Percentiles rank a stretch among this genome's conserved stretches.
phyloP scores from a whole-genome alignment of 2,797 vertebrate genomes.

The Anabas testudineus region DNA sequence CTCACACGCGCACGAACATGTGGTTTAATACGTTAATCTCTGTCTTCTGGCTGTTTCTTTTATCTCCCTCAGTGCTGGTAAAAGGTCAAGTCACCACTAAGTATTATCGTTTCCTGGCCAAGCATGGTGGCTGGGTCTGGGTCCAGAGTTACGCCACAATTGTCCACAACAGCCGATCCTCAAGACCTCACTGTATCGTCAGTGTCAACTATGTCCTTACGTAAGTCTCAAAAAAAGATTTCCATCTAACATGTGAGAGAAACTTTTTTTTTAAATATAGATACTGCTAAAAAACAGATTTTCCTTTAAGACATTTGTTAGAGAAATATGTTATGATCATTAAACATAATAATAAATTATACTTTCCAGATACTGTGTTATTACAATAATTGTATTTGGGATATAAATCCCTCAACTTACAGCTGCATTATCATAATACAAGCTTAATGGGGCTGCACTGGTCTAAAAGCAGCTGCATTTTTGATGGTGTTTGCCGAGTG shows the following conservation, averaged over 20 bases:
- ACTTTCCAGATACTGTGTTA: constrained; percentile 3
- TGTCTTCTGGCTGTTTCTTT: constrained; percentile 47
- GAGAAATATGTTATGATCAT: too few species aligned
- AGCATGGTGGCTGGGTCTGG: constrained; percentile 99
- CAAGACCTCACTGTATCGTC: constrained; percentile 98
- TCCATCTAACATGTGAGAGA: not conserved
- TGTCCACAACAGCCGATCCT: constrained; percentile 98
- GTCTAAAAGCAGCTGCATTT: constrained; percentile 40
- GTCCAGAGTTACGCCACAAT: constrained; percentile 99
- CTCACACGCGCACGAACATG: constrained; percentile 19
- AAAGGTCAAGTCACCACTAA: constrained; percentile 99
- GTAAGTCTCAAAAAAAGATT: constrained; percentile 85
- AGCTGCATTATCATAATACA: constrained; percentile 16
- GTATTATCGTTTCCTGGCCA: constrained; percentile 97
- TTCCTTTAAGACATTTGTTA: constrained; percentile 6
- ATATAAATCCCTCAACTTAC: constrained; percentile 24
- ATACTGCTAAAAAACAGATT: not conserved
- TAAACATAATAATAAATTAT: not conserved
- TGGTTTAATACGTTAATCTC: constrained; percentile 40
- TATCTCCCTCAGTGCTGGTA: constrained; percentile 89
- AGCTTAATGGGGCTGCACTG: constrained; percentile 9
- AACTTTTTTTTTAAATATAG: not conserved
- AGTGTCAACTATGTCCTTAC: constrained; percentile 99
- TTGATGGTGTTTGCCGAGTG: constrained; percentile 47
- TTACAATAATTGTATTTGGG: constrained; percentile 14